Evolutionary conservation across 2,113 vertebrate genomes (phyloP), one percentile per base, ranked within the genome.

Genomic region (Pogona vitticeps): DNA sequence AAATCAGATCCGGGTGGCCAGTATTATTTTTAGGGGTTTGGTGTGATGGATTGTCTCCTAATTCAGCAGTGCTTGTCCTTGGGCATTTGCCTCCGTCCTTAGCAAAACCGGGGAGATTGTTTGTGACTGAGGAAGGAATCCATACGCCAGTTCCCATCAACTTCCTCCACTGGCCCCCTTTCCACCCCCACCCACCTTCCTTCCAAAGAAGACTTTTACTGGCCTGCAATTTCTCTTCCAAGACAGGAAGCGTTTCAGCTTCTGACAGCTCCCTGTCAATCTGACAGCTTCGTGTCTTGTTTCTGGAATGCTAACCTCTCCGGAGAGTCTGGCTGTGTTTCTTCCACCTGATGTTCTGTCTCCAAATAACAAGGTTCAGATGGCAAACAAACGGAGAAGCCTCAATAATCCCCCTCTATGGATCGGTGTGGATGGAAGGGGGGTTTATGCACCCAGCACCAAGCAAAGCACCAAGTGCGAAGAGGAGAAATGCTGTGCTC

Each of bases 231-330:
- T 94, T 91, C 86, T 92, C 86, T 88, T 92, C 89, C 76, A 31
- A 94, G 90, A 76, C 88, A 94, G 93, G 92, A 94, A 95, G 93
- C 83, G 17, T 28, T 92, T 92, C 93, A 92, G 91, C 80, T 65
- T 15, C 20, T 96, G 94, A 95, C 94, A 96, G 93, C 80, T 71
- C 77, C 90, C 85, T 79, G 83, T 96, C 95, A 94, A 90, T 94
- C 91, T 78, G 82, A 92, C 58, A 33, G 80, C 87, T 88, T 58
- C 61, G 23, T 88, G 92, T 91, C 93, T 95, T 80, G 28, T 89
- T 90, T 92, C 89, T 36, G 90, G 95, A 94, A 91, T 84, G 88
- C 90, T 89, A 94, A 72, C 89, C 0, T 3, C 90, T 92, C 76
- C 2, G 56, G 40, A 80, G 87, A 94, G 93, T 88, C 91, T 91